These are phyloP conservation scores for Limnothrissa miodon DNA, from an alignment of 2,113 vertebrate genomes.

Conservation along the genomic window DNA sequence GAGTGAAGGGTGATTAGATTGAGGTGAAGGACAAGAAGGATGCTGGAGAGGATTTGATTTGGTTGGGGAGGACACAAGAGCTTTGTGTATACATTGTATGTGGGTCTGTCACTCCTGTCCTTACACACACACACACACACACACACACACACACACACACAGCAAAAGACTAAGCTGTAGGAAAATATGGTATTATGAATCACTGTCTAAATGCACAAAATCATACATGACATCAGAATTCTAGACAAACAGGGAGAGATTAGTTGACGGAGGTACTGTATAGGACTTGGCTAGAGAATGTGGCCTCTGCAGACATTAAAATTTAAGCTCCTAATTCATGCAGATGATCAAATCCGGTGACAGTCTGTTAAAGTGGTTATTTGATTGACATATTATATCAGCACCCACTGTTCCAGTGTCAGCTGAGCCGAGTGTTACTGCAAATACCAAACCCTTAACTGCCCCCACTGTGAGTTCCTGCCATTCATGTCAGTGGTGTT, in stretches of 20 bases:
- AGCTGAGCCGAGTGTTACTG: not conserved
- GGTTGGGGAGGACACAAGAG: not conserved
- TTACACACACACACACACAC: too few species aligned
- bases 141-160: too few species aligned
- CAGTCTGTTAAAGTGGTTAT: not conserved
- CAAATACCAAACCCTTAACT: not conserved
- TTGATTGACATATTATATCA: not conserved
- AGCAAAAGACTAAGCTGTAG: not conserved
- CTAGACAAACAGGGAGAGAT: not conserved
- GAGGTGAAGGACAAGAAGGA: not conserved
- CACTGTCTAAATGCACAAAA: not conserved
- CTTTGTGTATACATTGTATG: too few species aligned
- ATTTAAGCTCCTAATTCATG: not conserved
- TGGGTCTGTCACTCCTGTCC: too few species aligned
- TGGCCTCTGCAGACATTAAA: not conserved
- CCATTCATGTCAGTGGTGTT: not conserved
- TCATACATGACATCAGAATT: not conserved
- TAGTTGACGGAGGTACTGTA: not conserved
- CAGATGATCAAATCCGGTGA: not conserved
- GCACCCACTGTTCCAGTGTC: not conserved
- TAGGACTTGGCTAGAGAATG: not conserved
- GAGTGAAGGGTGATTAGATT: not conserved
- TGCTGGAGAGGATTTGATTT: conserved; percentile 14
- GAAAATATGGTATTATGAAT: not conserved
- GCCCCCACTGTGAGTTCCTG: conserved; percentile 10